Evolutionary conservation across 2,888 invertebrate genomes (phyloP), one percentile per base, ranked within the genome.

Genomic region (Latheticus oryzae): DNA sequence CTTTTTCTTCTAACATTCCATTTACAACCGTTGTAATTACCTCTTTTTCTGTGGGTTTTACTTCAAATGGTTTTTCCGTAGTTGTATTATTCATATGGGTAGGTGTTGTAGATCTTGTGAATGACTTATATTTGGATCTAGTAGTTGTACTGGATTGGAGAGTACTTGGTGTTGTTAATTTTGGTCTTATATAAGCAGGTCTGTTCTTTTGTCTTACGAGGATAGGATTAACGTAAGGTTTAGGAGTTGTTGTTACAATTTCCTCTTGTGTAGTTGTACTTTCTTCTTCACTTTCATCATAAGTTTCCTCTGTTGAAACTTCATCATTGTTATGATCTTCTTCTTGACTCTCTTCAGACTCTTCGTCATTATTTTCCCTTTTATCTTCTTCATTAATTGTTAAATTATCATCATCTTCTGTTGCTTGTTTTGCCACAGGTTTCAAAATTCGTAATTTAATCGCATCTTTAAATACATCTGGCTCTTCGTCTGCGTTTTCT

Each of bases 401-500:
- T n/a, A n/a, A n/a, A n/a, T n/a, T n/a, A n/a, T n/a, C n/a, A 11
- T 19, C 12, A 40, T 40, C 24, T 40, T 21, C 12, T 5, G 13
- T 13, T 13, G 16, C n/a, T 57, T 1, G 57, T 61, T 2, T 63
- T 67, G n/a, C n/a, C n/a, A n/a, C n/a, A n/a, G n/a, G n/a, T n/a
- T n/a, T n/a, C n/a, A n/a, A n/a, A n/a, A n/a, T n/a, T n/a, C n/a
- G n/a, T n/a, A n/a, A n/a, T n/a, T n/a, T n/a, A n/a, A n/a, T n/a
- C n/a, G n/a, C n/a, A n/a, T n/a, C n/a, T n/a, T n/a, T n/a, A n/a
- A n/a, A n/a, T n/a, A n/a, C n/a, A n/a, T n/a, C n/a, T n/a, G n/a
- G n/a, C n/a, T n/a, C n/a, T n/a, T n/a, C n/a, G 2, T 63, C 60
- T 2, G 63, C 63, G 24, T 60, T 57, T 2, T 65, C 62, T 0